Evolutionary conservation across 2,888 invertebrate genomes (phyloP).

Genomic region (Drosophila fulvimacula): DNA sequence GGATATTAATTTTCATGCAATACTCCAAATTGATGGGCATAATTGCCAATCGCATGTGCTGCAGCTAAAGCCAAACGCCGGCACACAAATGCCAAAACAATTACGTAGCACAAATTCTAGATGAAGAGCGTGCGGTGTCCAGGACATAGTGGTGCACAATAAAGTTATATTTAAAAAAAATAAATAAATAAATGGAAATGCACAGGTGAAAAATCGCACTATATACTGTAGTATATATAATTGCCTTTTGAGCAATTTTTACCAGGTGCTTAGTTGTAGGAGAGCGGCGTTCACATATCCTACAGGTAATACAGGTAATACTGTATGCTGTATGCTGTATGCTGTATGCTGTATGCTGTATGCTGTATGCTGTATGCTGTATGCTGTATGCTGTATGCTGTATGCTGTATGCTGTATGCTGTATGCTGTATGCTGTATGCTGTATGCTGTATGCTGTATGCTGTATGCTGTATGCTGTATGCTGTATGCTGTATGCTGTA

Average conservation of each 20-base stretch:
- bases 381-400: too few species aligned
- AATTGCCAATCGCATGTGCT: constrained; percentile 56
- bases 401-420: too few species aligned
- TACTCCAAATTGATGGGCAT: constrained; percentile 67
- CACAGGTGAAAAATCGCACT: neutral
- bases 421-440: too few species aligned
- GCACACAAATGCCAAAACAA: constrained; percentile 54
- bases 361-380: too few species aligned
- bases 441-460: too few species aligned
- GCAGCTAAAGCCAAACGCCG: constrained; percentile 4
- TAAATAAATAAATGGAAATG: neutral
- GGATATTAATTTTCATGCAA: constrained; percentile 74
- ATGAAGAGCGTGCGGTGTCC: neutral
- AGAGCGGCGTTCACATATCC: neutral
- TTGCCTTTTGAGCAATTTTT: neutral
- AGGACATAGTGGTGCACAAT: neutral
- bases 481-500: too few species aligned
- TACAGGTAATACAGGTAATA: too few species aligned
- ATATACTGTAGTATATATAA: neutral
- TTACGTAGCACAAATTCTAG: constrained; percentile 27
- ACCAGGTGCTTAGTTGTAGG: neutral
- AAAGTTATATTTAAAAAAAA: neutral
- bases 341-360: too few species aligned
- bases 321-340: too few species aligned
- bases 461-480: too few species aligned